Base-by-base conservation (phyloP, 2,113 vertebrate genomes). In the Antigone vipio region DNA sequence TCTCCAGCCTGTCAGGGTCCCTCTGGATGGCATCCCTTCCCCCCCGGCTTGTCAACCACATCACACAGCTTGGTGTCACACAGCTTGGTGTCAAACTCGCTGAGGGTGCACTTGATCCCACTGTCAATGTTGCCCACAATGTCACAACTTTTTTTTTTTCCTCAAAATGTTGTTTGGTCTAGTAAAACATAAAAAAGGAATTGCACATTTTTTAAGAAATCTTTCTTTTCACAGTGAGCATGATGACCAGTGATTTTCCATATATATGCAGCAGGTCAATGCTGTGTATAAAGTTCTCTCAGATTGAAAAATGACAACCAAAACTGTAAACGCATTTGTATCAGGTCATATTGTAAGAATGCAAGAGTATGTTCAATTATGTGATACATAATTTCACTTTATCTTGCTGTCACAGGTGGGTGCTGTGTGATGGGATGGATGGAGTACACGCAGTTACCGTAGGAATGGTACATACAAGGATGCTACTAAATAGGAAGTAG, bases 211-310 rank as follows among this genome's bases (percentile, higher is more conserved):
- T 77, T 21, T 0, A 75, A 75, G 32, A 30, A 66, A 16, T 52
- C 6, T n/a, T 58, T 84, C 21, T 56, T 79, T 16, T 58, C 69
- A 45, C 15, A 71, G 15, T 8, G 8, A 66, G 13, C 8, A 9
- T 12, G 15, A 55, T 58, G n/a, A 40, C 26, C 38, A 58, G 15
- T 63, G 42, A 20, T 86, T 83, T 83, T 88, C 21, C 67, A 8
- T 0, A 0, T 55, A 11, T 22, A 27, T n/a, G 15, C 30, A 56
- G 2, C 4, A 42, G 15, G 35, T 72, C 6, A 23, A 9, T 66
- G 40, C 55, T 26, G 14, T 15, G 32, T 22, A 49, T 22, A 88
- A 84, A 52, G 64, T 56, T 60, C 35, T 55, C 79, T 72, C 55
- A 38, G 34, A 69, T 9, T 47, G 58, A 85, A 69, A 84, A 86